Evolutionary conservation across 1,140 invertebrate genomes (phyloP), one percentile per base, ranked within the genome.

Genomic region (Cherax destructor): DNA sequence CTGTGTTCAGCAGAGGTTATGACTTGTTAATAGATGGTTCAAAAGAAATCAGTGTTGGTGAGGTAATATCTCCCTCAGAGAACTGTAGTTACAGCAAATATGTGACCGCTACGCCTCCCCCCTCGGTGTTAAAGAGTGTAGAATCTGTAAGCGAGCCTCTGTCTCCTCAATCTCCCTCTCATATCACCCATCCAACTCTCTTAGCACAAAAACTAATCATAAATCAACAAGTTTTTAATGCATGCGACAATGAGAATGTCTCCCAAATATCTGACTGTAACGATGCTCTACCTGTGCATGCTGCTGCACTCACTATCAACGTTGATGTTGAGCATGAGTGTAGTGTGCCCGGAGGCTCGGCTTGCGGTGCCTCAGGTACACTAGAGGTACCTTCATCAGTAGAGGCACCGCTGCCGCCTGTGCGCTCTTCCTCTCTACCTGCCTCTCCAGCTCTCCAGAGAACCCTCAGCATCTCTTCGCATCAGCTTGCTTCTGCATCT

Each of bases 381-480:
- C 52, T n/a, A 21, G 50, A 41, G 52, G n/a, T n/a, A 9, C 52
- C 78, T n/a, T 61, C 88, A 52, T n/a, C 77, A 13, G 47, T 47
- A 18, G 77, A 81, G 49, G 84, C 65, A 59, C 88, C 88, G 9
- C 80, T 50, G 21, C 88, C 88, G 24, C 88, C 88, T 13, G 30
- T 84, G 69, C 88, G 88, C 88, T 83, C 72, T 76, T 90, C 88
- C 50, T 90, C 88, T 56, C 80, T 90, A 7, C 88, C 88, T 1
- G 80, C 88, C 24, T 90, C 88, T 83, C 88, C 88, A 3, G 72
- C 69, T 41, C 80, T 74, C 50, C 52, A 52, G 16, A 41, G 80
- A 30, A 69, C 80, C 65, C 74, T 80, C 49, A 59, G 65, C 80
- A 21, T 69, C 88, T 49, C 78, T 72, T 61, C 24, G 9, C 76